Percentiles rank a stretch among this genome's conserved stretches.
phyloP scores from a whole-genome alignment of 2,797 vertebrate genomes.

The Channa striata region DNA sequence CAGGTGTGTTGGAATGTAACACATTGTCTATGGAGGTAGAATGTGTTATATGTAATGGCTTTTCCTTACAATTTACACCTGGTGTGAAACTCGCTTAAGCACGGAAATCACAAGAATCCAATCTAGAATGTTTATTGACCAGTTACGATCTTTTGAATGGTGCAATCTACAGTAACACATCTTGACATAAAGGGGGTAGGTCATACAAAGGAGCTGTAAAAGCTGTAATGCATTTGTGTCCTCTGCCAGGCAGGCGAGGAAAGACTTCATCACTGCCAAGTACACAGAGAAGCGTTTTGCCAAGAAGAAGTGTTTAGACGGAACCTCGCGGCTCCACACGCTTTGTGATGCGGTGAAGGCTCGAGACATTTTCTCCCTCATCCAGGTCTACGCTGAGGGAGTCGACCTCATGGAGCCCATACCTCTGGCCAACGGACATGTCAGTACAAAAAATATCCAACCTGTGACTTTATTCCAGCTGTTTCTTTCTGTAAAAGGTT shows the following conservation, averaged over 20 bases:
- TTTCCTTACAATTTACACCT: background rate
- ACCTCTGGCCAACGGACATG: conserved; percentile 95
- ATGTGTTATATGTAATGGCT: background rate
- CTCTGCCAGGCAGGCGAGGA: conserved; percentile 92
- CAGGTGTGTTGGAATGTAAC: too few species aligned
- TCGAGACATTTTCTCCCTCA: conserved; percentile 93
- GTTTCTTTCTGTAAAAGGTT: background rate
- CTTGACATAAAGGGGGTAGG: background rate
- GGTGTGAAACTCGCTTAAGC: too few species aligned
- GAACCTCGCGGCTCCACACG: conserved; percentile 87
- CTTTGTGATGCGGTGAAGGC: conserved; percentile 95
- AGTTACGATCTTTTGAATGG: background rate
- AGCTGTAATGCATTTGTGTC: conserved; percentile 1
- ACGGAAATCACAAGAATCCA: background rate
- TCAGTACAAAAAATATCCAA: conserved; percentile 76
- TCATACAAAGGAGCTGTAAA: background rate
- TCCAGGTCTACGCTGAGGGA: conserved; percentile 95
- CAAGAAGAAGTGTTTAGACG: conserved; percentile 87
- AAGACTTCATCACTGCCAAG: conserved; percentile 98
- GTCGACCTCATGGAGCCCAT: conserved; percentile 97
- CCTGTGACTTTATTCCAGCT: background rate
- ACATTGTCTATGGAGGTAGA: too few species aligned
- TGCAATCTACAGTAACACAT: background rate
- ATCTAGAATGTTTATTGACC: background rate
- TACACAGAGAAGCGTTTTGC: conserved; percentile 96